These are phyloP conservation scores for Amblyornis subalaris DNA, from an alignment of 2,113 vertebrate genomes.

Conservation along the genomic window DNA sequence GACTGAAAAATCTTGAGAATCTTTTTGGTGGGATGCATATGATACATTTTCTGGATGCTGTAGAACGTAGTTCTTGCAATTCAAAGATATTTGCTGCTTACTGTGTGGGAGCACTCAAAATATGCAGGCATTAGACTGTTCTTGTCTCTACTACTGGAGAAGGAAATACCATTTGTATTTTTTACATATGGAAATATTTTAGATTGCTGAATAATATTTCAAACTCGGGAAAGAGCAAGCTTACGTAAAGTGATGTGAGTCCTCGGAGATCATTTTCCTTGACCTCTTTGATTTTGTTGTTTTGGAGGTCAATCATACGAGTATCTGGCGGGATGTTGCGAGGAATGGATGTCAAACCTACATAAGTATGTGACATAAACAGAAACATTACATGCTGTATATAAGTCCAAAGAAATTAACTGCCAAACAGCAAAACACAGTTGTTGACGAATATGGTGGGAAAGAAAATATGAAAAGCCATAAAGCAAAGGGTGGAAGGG, in stretches of 20 bases:
- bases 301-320: constrained; percentile 93
- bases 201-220: not conserved
- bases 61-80: not conserved
- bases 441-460: not conserved
- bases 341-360: constrained; percentile 88
- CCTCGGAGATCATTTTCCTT: constrained; percentile 93
- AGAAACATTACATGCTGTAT: not conserved
- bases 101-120: not conserved
- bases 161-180: not conserved
- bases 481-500: not conserved
- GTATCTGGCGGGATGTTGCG: constrained; percentile 88
- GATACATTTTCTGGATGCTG: not conserved
- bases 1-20: not conserved
- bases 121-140: not conserved
- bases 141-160: not conserved
- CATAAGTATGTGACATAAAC: constrained; percentile 7
- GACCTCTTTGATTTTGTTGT: constrained; percentile 96
- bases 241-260: constrained; percentile 85
- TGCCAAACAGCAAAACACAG: not conserved
- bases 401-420: not conserved
- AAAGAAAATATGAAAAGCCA: not conserved
- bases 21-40: not conserved
- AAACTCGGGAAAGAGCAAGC: constrained; percentile 20
- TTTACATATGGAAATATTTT: not conserved
- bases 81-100: not conserved